Evolutionary conservation across 1,140 invertebrate species (phyloP).

Genomic region (Drosophila rhopaloa): DNA sequence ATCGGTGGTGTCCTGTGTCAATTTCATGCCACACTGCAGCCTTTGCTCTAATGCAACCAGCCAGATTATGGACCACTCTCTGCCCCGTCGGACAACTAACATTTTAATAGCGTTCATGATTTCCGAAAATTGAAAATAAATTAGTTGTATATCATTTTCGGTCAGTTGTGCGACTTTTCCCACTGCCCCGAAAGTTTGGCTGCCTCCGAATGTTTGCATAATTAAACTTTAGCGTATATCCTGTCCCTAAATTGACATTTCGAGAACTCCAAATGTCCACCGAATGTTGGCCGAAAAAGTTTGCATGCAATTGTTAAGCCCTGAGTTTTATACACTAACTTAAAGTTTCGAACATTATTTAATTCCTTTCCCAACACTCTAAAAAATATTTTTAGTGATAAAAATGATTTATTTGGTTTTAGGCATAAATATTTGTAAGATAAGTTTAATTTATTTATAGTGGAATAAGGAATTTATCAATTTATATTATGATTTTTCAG

Average conservation of each 20-base stretch:
- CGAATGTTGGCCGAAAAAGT: conserved; percentile 17
- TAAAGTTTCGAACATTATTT: no score
- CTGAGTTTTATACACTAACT: conserved; percentile 2
- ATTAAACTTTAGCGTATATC: conserved; percentile 74
- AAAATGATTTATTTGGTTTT: no score
- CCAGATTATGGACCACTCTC: conserved; percentile 42
- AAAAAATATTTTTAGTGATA: no score
- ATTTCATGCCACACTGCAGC: conserved; percentile 64
- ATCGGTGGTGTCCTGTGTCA: conserved; percentile 36
- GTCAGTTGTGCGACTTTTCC: conserved; percentile 25
- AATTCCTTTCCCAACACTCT: no score
- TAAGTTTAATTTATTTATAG: no score
- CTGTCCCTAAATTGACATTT: conserved; percentile 73
- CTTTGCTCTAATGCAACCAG: conserved; percentile 36
- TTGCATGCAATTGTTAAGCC: background rate
- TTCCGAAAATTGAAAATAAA: conserved; percentile 82
- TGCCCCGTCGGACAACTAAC: conserved; percentile 48
- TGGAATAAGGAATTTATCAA: no score
- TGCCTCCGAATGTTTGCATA: conserved; percentile 59
- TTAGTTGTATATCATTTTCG: conserved; percentile 80
- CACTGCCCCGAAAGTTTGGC: background rate
- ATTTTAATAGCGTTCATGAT: conserved; percentile 82
- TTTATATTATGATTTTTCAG: no score
- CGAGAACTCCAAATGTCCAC: conserved; percentile 36
- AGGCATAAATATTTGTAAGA: no score